These are phyloP conservation scores for Setophaga coronata DNA, from an alignment of 2,113 vertebrate genomes.

Conservation along the genomic window DNA sequence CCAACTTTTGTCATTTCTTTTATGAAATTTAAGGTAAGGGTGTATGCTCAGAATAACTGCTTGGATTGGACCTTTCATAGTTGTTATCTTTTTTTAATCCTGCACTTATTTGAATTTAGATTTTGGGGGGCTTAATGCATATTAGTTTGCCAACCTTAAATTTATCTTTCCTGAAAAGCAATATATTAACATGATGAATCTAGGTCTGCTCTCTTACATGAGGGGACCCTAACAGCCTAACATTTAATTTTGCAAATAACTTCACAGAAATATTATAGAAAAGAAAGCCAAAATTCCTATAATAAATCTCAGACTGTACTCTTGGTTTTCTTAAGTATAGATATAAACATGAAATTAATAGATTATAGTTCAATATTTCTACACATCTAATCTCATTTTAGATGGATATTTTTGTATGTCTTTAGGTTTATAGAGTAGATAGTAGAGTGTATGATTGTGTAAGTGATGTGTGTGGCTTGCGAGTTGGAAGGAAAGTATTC, in stretches of 20 bases:
- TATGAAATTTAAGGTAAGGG: slow-evolving; percentile 87
- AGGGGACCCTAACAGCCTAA: background rate
- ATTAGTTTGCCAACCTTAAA: background rate
- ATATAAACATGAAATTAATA: background rate
- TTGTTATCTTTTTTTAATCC: background rate
- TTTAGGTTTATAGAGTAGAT: background rate
- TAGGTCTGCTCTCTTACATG: background rate
- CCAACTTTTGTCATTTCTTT: slow-evolving; percentile 87
- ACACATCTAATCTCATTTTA: background rate
- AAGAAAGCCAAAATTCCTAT: background rate
- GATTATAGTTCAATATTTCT: background rate
- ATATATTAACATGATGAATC: slow-evolving; percentile 25
- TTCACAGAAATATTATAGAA: background rate
- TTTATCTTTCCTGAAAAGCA: slow-evolving; percentile 64
- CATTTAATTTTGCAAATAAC: background rate
- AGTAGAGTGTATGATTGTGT: background rate
- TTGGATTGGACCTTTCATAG: background rate
- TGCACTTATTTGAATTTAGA: background rate
- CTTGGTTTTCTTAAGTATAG: background rate
- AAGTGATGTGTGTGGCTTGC: background rate
- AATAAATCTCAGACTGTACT: background rate
- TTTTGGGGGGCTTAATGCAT: background rate
- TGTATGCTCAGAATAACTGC: slow-evolving; percentile 41
- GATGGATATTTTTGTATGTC: background rate
- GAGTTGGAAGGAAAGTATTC: background rate